A percentile compares a stretch with the other conserved stretches of the same genome.
phyloP scores from a whole-genome alignment of 2,888 invertebrate species.

The Ophion costatus region DNA sequence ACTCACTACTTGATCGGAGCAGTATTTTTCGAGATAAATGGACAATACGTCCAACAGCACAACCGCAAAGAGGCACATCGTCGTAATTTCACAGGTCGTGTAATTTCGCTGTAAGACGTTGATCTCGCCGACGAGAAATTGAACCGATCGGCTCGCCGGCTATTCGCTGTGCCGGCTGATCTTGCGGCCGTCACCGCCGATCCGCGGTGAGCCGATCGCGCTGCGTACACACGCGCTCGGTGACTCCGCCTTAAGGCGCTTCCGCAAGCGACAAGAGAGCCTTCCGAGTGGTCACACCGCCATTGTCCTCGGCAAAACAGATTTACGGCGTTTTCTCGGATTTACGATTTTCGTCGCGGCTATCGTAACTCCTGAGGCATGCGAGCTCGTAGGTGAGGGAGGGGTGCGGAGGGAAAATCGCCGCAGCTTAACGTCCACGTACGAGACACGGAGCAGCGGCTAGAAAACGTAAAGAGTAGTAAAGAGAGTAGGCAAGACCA shows the following conservation, averaged over 20 bases:
- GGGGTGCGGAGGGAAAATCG: background rate
- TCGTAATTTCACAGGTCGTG: too few relatives aligned
- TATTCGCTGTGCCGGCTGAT: background rate
- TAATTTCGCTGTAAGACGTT: too few relatives aligned
- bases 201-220: background rate
- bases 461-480: background rate
- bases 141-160: background rate
- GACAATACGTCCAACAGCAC: too few relatives aligned
- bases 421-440: background rate
- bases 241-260: slow-evolving; percentile 23
- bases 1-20: too few relatives aligned
- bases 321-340: slow-evolving; percentile 78
- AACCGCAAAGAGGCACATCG: too few relatives aligned
- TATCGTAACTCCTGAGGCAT: slow-evolving; percentile 58
- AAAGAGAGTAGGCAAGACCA: slow-evolving; percentile 14
- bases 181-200: background rate
- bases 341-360: slow-evolving; percentile 75
- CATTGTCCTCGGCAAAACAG: slow-evolving; percentile 73
- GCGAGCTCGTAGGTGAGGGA: background rate
- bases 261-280: slow-evolving; percentile 53
- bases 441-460: background rate
- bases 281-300: slow-evolving; percentile 48
- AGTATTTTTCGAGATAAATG: too few relatives aligned
- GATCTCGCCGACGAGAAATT: too few relatives aligned
- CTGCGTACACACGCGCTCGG: background rate